A percentile compares a stretch with the other conserved stretches of the same genome.
Conservation (phyloP, 2,797 vertebrate genomes). For the Cryptoblepharus egeriae region DNA sequence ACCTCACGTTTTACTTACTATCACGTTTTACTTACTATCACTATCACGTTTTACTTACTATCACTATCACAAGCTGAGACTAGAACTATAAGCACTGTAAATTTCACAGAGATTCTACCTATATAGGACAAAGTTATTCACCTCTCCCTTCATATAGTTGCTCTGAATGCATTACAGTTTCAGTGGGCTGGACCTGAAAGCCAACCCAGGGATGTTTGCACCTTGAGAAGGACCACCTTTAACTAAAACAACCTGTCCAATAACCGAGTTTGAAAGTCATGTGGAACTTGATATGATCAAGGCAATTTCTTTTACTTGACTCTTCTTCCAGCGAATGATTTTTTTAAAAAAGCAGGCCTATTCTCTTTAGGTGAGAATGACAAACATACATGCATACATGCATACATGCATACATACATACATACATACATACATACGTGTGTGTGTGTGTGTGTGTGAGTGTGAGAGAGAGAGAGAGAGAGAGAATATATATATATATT, state of each 20-base stretch:
- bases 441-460: too few species aligned
- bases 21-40: background rate
- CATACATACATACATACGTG: too few species aligned
- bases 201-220: background rate
- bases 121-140: background rate
- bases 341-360: background rate
- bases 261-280: background rate
- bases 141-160: background rate
- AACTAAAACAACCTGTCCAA: background rate
- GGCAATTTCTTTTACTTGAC: background rate
- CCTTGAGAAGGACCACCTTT: background rate
- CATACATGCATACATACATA: too few species aligned
- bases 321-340: background rate
- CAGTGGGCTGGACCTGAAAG: background rate
- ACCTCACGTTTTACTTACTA: background rate
- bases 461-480: too few species aligned
- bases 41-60: background rate
- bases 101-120: background rate
- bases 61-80: background rate
- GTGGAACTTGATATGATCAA: background rate
- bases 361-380: background rate
- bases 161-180: background rate
- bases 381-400: too few species aligned
- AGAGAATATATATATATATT: too few species aligned
- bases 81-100: background rate